These are phyloP conservation scores for Turnix velox DNA, from an alignment of 2,113 vertebrate species.

Conservation along the genomic window DNA sequence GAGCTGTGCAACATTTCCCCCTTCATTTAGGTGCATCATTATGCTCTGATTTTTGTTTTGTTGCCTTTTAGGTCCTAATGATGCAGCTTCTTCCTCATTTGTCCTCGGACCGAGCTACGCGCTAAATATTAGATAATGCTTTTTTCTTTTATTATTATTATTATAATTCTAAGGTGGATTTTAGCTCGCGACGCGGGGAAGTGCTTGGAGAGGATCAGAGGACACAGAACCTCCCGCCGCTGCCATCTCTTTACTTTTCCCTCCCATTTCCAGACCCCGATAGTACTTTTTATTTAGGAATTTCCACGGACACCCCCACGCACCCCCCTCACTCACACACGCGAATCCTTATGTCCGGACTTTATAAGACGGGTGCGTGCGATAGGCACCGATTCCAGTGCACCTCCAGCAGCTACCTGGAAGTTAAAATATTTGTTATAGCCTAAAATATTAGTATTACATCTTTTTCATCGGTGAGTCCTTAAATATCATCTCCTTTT, in stretches of 20 bases:
- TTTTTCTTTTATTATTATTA: slow-evolving; percentile 54
- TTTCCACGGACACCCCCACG: slow-evolving; percentile 9
- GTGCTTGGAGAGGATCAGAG: slow-evolving; percentile 31
- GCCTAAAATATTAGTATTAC: not conserved
- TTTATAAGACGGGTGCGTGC: not conserved
- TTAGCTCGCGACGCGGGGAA: not conserved
- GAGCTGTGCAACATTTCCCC: slow-evolving; percentile 97
- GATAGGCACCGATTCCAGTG: not conserved
- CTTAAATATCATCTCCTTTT: slow-evolving; percentile 21
- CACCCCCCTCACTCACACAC: not conserved
- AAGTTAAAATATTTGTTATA: slow-evolving; percentile 14
- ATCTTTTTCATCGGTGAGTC: not conserved
- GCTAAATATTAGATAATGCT: slow-evolving; percentile 73
- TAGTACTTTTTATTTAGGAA: slow-evolving; percentile 65
- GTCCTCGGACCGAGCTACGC: slow-evolving; percentile 71
- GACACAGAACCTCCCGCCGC: slow-evolving; percentile 9
- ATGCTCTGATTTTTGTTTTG: slow-evolving; percentile 98
- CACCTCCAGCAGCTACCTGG: not conserved
- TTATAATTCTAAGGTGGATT: slow-evolving; percentile 1
- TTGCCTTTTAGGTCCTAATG: slow-evolving; percentile 87
- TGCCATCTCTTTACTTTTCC: slow-evolving; percentile 44
- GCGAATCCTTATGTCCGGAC: not conserved
- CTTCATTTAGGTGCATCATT: slow-evolving; percentile 99
- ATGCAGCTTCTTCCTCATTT: slow-evolving; percentile 78
- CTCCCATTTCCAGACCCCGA: slow-evolving; percentile 44